Base-by-base conservation (phyloP, 2,888 invertebrate species). In the Halocaridina rubra region DNA sequence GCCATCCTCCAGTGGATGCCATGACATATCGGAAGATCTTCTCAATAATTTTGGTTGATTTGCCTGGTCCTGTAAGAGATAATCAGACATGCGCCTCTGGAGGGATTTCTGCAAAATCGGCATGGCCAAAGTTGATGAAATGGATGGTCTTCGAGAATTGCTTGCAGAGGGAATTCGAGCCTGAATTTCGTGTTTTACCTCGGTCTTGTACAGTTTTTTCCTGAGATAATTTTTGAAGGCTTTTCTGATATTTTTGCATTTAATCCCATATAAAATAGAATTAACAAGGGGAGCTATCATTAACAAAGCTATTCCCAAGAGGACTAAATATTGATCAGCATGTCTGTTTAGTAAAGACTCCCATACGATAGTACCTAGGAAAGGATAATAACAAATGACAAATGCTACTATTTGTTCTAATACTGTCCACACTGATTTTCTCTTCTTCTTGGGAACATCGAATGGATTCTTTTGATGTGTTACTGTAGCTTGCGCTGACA, bases 111-210 rank as follows among this genome's bases (percentile, higher is more conserved):
- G 86, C 64, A 88, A 77, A 24, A 81, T 78, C 19, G 86, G 86
- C 77, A 87, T 81, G n/a, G 85, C 87, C 39, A 85, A 61, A 8
- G 87, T 85, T n/a, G 88, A 88, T 13, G 86, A 69, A 16, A 86
- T 75, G 46, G 95, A 95, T 0, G 95, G 95, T 72, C 95, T 92
- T 78, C 95, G 92, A 0, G 95, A 95, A 0, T 95, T 95, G 86
- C 95, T 95, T 0, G 94, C 94, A 86, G 95, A 95, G 3, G 95
- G 95, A 1, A 95, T 95, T 88, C 95, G 92, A 3, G 95, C 95
- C 90, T 95, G 95, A 87, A 95, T 95, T 90, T 95, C 95, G 90
- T 95, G 94, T 87, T 95, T 94, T 69, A 95, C 93, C 90, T 95
- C 95, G 90, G 94, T 94, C 90, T 95, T 95, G 2, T 95, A 95